Percentiles rank a stretch among this genome's conserved stretches.
These are phyloP conservation scores for Bemisia tabaci DNA, from an alignment of 1,140 invertebrate genomes.

Conservation along the genomic window DNA sequence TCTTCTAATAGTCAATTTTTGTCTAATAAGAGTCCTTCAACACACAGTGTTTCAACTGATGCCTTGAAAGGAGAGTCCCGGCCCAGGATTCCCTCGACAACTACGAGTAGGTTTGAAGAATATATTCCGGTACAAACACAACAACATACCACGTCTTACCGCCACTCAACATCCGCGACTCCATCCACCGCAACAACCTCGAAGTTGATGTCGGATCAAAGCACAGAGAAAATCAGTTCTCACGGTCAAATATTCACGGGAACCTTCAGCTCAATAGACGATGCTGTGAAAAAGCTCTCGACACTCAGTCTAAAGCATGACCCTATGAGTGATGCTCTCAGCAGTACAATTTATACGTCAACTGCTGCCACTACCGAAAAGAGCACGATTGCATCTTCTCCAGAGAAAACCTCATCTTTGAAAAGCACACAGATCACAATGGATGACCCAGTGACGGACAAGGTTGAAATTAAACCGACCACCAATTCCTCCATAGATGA, in stretches of 20 bases:
- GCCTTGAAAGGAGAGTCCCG: not conserved
- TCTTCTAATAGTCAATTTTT: not conserved
- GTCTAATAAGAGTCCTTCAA: not conserved
- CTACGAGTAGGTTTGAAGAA: not conserved
- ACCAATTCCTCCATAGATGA: conserved; percentile 4
- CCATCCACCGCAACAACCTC: not conserved
- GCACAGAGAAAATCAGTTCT: not conserved
- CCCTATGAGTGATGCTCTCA: not conserved
- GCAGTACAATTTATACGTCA: not conserved
- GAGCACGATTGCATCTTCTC: conserved; percentile 3
- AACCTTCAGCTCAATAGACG: not conserved
- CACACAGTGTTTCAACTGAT: not conserved
- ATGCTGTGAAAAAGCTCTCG: not conserved
- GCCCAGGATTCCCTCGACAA: not conserved
- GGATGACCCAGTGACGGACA: not conserved
- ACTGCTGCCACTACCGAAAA: not conserved
- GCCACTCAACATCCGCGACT: not conserved
- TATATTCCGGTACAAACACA: not conserved
- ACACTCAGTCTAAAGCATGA: not conserved
- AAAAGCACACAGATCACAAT: conserved; percentile 2
- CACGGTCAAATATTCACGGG: not conserved
- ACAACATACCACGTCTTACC: not conserved
- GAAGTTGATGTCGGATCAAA: not conserved
- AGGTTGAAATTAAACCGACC: not conserved
- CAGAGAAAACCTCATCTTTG: conserved; percentile 1